phyloP scores from a whole-genome alignment of 2,888 invertebrate species.

The Erebia aethiops region DNA sequence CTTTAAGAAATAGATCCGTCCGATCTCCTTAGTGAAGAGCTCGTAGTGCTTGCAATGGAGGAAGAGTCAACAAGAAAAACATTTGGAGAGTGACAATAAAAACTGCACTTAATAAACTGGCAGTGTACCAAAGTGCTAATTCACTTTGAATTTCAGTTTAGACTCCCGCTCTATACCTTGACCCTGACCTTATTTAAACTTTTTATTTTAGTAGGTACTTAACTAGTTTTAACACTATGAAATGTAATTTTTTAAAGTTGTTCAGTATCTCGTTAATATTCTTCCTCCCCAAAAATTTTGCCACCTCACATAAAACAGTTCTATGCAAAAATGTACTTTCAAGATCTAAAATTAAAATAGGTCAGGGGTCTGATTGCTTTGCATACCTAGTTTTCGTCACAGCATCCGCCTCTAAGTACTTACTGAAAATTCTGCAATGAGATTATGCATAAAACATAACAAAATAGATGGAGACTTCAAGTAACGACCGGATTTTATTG shows the following conservation, averaged over 20 bases:
- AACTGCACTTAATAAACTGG: neutral
- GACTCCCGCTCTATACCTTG: neutral
- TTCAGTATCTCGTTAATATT: neutral
- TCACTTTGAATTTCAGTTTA: neutral
- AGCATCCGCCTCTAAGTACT: neutral
- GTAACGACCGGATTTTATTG: slow-evolving; percentile 52
- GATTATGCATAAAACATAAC: slow-evolving; percentile 57
- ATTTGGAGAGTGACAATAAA: neutral
- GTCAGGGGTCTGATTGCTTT: slow-evolving; percentile 3
- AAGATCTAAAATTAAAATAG: neutral
- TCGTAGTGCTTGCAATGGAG: no score
- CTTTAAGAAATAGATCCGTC: no score
- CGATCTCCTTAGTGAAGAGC: no score
- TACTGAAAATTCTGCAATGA: slow-evolving; percentile 48
- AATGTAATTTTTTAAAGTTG: neutral
- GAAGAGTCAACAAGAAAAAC: no score
- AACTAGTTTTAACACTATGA: neutral
- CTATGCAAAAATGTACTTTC: neutral
- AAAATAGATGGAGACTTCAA: slow-evolving; percentile 46
- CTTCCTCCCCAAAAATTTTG: neutral
- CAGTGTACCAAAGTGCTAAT: neutral
- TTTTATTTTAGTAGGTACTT: neutral
- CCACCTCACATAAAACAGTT: neutral
- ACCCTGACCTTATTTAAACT: neutral
- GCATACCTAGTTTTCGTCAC: neutral